Percentiles rank a stretch among this genome's conserved stretches.
phyloP scores from a whole-genome alignment of 2,888 invertebrate species.

The Caenorhabditis angaria region DNA sequence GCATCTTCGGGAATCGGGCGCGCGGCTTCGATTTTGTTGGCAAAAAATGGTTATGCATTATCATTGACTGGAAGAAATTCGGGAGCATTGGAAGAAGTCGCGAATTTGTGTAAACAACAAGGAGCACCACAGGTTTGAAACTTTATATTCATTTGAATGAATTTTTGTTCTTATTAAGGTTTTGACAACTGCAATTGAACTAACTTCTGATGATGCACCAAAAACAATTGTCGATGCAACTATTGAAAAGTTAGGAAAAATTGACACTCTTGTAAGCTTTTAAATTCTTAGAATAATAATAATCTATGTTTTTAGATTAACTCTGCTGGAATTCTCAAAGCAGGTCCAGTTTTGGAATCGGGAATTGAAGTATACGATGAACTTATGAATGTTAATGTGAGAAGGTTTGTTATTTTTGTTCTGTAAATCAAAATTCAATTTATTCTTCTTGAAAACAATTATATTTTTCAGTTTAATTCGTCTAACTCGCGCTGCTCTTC shows the following conservation, averaged over 20 bases:
- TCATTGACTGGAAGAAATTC: slow-evolving; percentile 60
- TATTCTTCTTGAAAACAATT: not conserved
- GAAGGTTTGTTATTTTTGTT: slow-evolving; percentile 62
- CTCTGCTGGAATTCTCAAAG: slow-evolving; percentile 67
- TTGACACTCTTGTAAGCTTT: slow-evolving; percentile 63
- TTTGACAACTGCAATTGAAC: slow-evolving; percentile 73
- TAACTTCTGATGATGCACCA: slow-evolving; percentile 63
- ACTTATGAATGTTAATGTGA: slow-evolving; percentile 84
- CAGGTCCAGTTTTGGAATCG: slow-evolving; percentile 59
- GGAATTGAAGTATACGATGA: slow-evolving; percentile 81
- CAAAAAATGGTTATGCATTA: slow-evolving; percentile 52
- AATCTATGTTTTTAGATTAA: slow-evolving; percentile 56
- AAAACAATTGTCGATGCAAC: slow-evolving; percentile 58
- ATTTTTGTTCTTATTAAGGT: slow-evolving; percentile 55
- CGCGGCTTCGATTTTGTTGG: slow-evolving; percentile 64
- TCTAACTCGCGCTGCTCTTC: slow-evolving; percentile 66
- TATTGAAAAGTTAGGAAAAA: slow-evolving; percentile 60
- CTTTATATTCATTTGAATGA: not conserved
- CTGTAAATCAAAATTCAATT: too few species aligned
- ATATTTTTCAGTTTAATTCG: slow-evolving; percentile 60
- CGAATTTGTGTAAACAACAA: slow-evolving; percentile 16
- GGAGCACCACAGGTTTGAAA: not conserved
- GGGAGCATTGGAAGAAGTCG: slow-evolving; percentile 58
- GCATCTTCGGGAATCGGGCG: slow-evolving; percentile 67
- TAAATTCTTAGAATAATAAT: not conserved